Evolutionary conservation across 2,888 invertebrate genomes (phyloP), one percentile per base, ranked within the genome.

Genomic region (Xanthorhoe designata): DNA sequence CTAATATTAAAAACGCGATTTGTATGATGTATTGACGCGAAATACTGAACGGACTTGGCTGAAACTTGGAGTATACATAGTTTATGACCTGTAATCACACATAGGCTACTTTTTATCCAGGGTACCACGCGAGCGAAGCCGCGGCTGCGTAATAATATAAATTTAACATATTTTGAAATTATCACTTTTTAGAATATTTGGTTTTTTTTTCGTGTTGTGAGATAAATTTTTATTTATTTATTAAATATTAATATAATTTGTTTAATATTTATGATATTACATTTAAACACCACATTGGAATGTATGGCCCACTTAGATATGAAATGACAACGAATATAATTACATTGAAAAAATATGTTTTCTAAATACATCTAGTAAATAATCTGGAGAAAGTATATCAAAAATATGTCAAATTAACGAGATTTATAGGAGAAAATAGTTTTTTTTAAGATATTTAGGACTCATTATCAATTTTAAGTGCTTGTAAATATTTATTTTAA

Each of bases 401-500:
- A 64, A 64, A 64, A 64, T 64, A 64, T 64, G 6, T 53, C 47
- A 54, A 64, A 53, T 49, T 35, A 63, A 55, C 35, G 45, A 55
- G 54, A 50, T 42, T 63, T 63, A 47, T 58, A 38, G 38, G 59
- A 59, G 59, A 55, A 64, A 63, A 59, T 64, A 63, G 42, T 42
- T 62, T 59, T 38, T 38, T 51, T 42, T 13, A 62, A 15, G 64
- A 64, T 49, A 64, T 64, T 63, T 42, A 42, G 38, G 13, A 42
- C 13, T 2, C 2, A 42, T 2, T 9, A 9, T 13, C 4, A 42
- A 42, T 42, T 42, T 2, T 42, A 42, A 13, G 13, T 13, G 13
- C 38, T 13, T 42, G 6, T 7, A 32, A 7, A 32, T 5, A 32
- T 32, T 32, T 32, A 0, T 32, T 7, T 6, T 6, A 32, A 7